Percentiles rank a stretch among this genome's conserved stretches.
Evolutionary conservation across 2,113 vertebrate species (phyloP).

Genomic region (Anser cygnoides): DNA sequence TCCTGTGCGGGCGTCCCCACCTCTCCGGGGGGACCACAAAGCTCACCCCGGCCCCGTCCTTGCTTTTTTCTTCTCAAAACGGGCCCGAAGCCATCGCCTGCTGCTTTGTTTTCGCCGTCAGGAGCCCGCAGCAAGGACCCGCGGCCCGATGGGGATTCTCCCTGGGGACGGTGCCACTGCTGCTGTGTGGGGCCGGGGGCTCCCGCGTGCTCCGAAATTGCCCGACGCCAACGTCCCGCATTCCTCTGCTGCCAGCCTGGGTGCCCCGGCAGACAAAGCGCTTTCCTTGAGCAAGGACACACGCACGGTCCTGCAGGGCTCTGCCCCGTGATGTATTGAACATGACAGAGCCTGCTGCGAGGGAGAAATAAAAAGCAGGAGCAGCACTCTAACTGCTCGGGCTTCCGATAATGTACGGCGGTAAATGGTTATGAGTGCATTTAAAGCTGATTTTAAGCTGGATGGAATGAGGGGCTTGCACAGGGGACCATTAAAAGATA

Average conservation of each 20-base stretch:
- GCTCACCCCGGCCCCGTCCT: background rate
- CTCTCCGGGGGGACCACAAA: too few species aligned
- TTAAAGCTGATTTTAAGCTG: background rate
- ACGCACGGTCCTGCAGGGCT: background rate
- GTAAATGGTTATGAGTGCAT: background rate
- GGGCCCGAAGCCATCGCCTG: background rate
- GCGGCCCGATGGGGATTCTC: background rate
- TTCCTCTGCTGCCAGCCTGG: background rate
- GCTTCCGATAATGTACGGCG: background rate
- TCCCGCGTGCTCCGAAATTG: accelerated
- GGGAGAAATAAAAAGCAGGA: background rate
- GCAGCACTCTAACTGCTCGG: background rate
- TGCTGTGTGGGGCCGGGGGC: too few species aligned
- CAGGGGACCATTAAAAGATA: background rate
- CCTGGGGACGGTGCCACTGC: background rate
- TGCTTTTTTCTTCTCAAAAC: background rate
- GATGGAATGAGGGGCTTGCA: background rate
- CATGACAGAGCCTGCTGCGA: slow-evolving; percentile 17
- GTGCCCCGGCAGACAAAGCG: background rate
- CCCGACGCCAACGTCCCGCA: accelerated
- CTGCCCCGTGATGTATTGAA: slow-evolving; percentile 17
- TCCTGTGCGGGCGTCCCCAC: background rate
- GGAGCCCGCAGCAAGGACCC: background rate
- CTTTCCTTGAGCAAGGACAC: background rate
- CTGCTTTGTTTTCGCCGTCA: background rate